These are phyloP conservation scores for Channa argus DNA, from an alignment of 2,113 vertebrate genomes.

Conservation along the genomic window DNA sequence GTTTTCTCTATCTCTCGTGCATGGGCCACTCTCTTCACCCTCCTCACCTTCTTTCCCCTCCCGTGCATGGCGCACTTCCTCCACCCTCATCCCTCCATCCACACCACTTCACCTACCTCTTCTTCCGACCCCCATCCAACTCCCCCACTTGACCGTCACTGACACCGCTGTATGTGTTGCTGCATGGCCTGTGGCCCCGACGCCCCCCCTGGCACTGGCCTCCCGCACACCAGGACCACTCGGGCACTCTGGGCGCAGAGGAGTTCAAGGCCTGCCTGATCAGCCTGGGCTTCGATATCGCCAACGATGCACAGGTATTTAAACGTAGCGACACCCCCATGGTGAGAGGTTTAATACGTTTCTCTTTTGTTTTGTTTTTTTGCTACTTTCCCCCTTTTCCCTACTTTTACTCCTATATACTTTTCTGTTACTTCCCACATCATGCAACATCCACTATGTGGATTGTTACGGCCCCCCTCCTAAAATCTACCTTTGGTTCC, in stretches of 20 bases:
- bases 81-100: constrained; percentile 71
- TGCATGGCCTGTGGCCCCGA: constrained; percentile 87
- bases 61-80: constrained; percentile 76
- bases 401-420: constrained; percentile 3
- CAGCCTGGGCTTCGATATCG: constrained; percentile 99
- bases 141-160: constrained; percentile 73
- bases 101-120: constrained; percentile 71
- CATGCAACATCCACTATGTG: constrained; percentile 35
- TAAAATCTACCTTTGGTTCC: constrained; percentile 58
- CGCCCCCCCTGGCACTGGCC: constrained; percentile 74
- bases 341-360: constrained; percentile 71
- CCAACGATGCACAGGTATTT: constrained; percentile 99
- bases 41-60: constrained; percentile 22
- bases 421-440: constrained; percentile 8
- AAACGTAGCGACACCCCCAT: constrained; percentile 68
- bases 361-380: constrained; percentile 41
- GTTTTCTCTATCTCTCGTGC: constrained; percentile 83
- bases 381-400: constrained; percentile 1
- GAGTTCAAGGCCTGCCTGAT: constrained; percentile 99
- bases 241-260: constrained; percentile 98
- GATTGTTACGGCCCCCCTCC: constrained; percentile 62
- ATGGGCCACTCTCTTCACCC: constrained; percentile 78
- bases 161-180: constrained; percentile 79
- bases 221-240: constrained; percentile 91
- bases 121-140: constrained; percentile 20